Conservation (phyloP, 2,113 vertebrate genomes). For the Pimephales promelas region DNA sequence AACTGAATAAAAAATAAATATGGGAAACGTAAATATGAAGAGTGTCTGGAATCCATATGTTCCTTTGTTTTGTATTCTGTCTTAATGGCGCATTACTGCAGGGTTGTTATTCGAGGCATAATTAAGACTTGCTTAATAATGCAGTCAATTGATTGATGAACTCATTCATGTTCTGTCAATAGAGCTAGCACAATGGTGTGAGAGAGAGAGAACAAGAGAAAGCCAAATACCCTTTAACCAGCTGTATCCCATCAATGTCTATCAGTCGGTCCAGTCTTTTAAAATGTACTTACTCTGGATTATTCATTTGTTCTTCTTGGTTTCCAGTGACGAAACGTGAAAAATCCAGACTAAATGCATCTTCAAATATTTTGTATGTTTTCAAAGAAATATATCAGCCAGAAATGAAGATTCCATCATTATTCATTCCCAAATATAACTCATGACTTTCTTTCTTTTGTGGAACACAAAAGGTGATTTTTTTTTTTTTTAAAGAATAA, state of each 20-base stretch:
- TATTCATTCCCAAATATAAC: neutral
- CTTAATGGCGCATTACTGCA: conserved; percentile 47
- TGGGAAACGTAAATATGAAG: neutral
- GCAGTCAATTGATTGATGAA: conserved; percentile 60
- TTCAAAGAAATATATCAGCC: neutral
- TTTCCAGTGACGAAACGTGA: neutral
- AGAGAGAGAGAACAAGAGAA: conserved; percentile 20
- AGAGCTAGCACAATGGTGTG: conserved; percentile 28
- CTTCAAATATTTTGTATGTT: conserved; percentile 9
- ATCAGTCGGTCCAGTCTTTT: conserved; percentile 14
- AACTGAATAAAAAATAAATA: neutral
- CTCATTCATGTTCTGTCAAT: conserved; percentile 48
- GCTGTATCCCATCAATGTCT: conserved; percentile 43
- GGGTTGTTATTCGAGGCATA: conserved; percentile 51
- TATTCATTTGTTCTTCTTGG: neutral
- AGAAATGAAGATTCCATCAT: neutral
- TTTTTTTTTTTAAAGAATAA: neutral
- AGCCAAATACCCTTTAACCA: conserved; percentile 18
- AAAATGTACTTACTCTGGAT: neutral
- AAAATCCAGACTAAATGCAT: neutral
- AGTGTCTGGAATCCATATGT: conserved; percentile 3
- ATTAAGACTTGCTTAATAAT: conserved; percentile 59
- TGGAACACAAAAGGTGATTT: neutral
- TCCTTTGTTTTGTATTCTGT: conserved; percentile 20
- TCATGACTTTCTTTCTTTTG: neutral